Conservation (phyloP, 2,888 invertebrate species). For the Drosophila pseudotakahashii region DNA sequence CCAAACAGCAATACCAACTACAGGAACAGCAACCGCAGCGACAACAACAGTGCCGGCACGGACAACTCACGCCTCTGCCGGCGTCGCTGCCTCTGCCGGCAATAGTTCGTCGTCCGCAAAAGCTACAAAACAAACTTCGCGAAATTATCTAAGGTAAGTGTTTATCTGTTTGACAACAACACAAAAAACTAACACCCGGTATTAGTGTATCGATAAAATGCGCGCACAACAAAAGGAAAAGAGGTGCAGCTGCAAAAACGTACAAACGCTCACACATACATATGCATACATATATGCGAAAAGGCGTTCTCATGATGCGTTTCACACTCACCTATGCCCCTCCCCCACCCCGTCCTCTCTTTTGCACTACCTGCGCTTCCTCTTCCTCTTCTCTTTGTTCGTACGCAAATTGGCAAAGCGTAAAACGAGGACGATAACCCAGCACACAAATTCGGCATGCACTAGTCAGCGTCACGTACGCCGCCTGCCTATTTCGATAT, state of each 20-base stretch:
- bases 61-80: conserved; percentile 52
- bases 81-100: conserved; percentile 39
- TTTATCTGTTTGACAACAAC: conserved; percentile 39
- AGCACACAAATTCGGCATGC: conserved; percentile 63
- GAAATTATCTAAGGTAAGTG: conserved; percentile 84
- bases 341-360: conserved; percentile 2
- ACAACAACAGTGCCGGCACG: conserved; percentile 65
- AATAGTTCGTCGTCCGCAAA: conserved; percentile 75
- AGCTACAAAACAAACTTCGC: conserved; percentile 78
- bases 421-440: conserved; percentile 67
- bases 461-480: conserved; percentile 61
- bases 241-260: conserved; percentile 43
- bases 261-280: conserved; percentile 4
- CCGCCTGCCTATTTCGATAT: conserved; percentile 44
- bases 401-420: conserved; percentile 70
- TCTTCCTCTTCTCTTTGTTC: conserved; percentile 59
- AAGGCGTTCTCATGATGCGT: conserved; percentile 63
- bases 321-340: conserved; percentile 37
- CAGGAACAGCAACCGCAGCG: conserved; percentile 43
- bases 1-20: conserved; percentile 45
- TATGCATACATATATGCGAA: conserved; percentile 16
- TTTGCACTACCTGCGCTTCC: conserved; percentile 28
- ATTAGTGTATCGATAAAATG: conserved; percentile 52
- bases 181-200: conserved; percentile 55
- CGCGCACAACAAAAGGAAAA: conserved; percentile 41